phyloP scores from a whole-genome alignment of 2,888 invertebrate species.

The Tribolium freemani region DNA sequence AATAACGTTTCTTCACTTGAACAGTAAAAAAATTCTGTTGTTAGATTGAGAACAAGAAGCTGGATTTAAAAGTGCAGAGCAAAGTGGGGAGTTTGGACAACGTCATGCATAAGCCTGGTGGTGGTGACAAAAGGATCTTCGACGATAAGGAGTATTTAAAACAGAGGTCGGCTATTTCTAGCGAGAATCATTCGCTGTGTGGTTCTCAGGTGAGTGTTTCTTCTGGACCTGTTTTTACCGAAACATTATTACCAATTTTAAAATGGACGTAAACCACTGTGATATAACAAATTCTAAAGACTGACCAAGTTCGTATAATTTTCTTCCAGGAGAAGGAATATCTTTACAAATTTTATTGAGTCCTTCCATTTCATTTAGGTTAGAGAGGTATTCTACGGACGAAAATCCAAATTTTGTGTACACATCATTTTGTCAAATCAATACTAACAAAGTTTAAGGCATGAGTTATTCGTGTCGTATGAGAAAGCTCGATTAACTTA shows the following conservation, averaged over 20 bases:
- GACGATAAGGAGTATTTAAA: conserved; percentile 93
- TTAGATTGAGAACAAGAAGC: conserved; percentile 89
- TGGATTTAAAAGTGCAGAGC: conserved; percentile 93
- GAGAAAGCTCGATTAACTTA: conserved; percentile 29
- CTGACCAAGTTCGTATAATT: conserved; percentile 39
- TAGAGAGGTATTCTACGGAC: background rate
- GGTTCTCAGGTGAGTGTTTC: conserved; percentile 70
- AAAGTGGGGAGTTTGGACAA: conserved; percentile 94
- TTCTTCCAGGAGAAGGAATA: conserved; percentile 59
- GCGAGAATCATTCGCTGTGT: conserved; percentile 71
- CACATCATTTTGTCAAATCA: background rate
- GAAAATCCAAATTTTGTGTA: background rate
- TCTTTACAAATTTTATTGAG: conserved; percentile 62
- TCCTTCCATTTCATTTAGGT: conserved; percentile 22
- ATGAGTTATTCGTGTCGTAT: conserved; percentile 29
- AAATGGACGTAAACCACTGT: conserved; percentile 42
- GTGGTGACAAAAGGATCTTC: conserved; percentile 94
- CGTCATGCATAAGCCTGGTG: conserved; percentile 91
- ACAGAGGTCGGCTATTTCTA: conserved; percentile 74
- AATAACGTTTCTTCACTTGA: background rate
- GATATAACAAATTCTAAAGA: conserved; percentile 21
- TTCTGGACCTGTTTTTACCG: conserved; percentile 42
- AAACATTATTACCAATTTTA: conserved; percentile 46
- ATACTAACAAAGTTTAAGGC: conserved; percentile 24
- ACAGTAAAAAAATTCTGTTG: background rate